Percentiles rank a stretch among this genome's conserved stretches.
Conservation (phyloP, 2,888 invertebrate species). For the Drosophila flavopinicola region DNA sequence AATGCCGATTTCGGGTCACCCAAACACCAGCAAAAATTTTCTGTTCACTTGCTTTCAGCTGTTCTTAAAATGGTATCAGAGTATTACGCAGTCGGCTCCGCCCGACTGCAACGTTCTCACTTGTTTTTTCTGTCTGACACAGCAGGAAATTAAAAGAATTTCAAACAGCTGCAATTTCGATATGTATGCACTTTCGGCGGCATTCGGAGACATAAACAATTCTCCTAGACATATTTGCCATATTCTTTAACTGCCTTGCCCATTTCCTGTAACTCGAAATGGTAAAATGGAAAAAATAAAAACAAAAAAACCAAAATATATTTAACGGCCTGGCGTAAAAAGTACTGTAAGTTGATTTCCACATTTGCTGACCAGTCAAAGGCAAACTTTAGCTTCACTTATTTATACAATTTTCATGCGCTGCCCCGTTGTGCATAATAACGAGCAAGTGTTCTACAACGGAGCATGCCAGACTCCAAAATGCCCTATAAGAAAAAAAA, state of each 20-base stretch:
- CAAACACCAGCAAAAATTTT: too few species aligned
- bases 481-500: constrained; percentile 5
- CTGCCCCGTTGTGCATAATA: constrained; percentile 63
- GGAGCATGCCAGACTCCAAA: background rate
- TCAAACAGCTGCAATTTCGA: constrained; percentile 36
- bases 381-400: constrained; percentile 33
- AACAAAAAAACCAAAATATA: constrained; percentile 27
- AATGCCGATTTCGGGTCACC: too few species aligned
- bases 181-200: constrained; percentile 24
- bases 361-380: constrained; percentile 58
- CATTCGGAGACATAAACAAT: constrained; percentile 30
- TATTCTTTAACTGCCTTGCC: constrained; percentile 40
- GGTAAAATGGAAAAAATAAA: constrained; percentile 11
- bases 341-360: constrained; percentile 66
- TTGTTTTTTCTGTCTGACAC: background rate
- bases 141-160: constrained; percentile 64
- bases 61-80: too few species aligned
- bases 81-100: too few species aligned
- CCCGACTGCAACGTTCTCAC: too few species aligned
- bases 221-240: constrained; percentile 55
- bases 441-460: constrained; percentile 15
- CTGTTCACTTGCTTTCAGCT: too few species aligned
- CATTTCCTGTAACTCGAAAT: constrained; percentile 54
- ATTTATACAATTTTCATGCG: constrained; percentile 57
- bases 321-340: constrained; percentile 58